These are phyloP conservation scores for Amphipoea oculea DNA, from an alignment of 2,888 invertebrate species.

Conservation along the genomic window DNA sequence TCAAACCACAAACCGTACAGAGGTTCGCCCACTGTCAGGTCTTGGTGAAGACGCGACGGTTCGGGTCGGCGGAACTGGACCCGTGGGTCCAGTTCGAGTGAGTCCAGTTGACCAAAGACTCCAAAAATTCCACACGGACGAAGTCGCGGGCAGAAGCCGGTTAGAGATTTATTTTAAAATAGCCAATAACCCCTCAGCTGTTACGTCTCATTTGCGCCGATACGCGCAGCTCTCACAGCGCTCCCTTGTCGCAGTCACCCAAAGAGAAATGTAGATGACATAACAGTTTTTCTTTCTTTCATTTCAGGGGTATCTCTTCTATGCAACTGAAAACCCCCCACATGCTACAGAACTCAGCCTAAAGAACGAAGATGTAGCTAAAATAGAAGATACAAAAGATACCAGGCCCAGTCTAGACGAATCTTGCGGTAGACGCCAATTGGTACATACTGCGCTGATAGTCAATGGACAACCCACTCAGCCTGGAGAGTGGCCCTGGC, in stretches of 20 bases:
- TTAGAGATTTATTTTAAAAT: too few relatives aligned
- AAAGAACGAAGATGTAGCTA: neutral
- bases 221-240: neutral
- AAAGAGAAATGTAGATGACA: neutral
- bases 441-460: conserved; percentile 77
- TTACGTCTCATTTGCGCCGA: neutral
- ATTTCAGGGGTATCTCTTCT: conserved; percentile 2
- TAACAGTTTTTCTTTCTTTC: neutral
- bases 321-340: neutral
- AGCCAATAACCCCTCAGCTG: too few relatives aligned
- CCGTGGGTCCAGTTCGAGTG: too few relatives aligned
- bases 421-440: conserved; percentile 75
- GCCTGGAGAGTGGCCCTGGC: conserved; percentile 86
- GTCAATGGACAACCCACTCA: conserved; percentile 76
- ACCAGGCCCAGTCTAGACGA: conserved; percentile 23
- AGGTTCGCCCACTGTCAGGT: too few relatives aligned
- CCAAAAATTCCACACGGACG: too few relatives aligned
- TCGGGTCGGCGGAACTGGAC: too few relatives aligned
- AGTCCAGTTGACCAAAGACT: too few relatives aligned
- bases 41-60: too few relatives aligned
- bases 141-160: too few relatives aligned
- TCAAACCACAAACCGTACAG: too few relatives aligned
- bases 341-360: neutral
- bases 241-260: neutral
- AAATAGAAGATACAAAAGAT: neutral